Base-by-base conservation (phyloP, 1,140 invertebrate species). In the Drosophila athabasca region DNA sequence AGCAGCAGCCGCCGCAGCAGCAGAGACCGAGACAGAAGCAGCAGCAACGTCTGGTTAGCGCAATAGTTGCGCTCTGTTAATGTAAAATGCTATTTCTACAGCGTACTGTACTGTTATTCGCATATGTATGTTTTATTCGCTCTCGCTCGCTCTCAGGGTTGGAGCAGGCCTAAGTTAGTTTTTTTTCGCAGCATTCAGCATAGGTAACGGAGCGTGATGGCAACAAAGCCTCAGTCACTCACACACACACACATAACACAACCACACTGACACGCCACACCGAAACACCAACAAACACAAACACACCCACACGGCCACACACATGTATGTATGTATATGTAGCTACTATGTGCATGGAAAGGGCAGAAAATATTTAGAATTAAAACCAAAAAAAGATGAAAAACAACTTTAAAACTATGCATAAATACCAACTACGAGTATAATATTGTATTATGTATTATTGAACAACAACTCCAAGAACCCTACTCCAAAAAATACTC, bases 331-430 rank as follows among this genome's bases (percentile, higher is more conserved):
- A 71, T 81, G 71, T 64, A 68, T 69, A 65, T 79, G 62, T 58
- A 39, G 67, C 77, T 45, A 58, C 77, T 48, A 58, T 64, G 67
- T 66, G 75, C 57, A 77, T 66, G 57, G 57, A 54, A 59, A 62
- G 65, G 48, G 65, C 64, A 70, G 79, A 74, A 39, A 35, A 11
- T 77, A 81, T 69, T 77, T 82, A 85, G 78, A 69, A 62, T 79
- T 78, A 81, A 62, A 70, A 29, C 48, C 44, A 65, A 76, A 41
- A 59, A 24, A 39, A 50, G 11, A 24, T 43, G 35, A 59, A 58
- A 59, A 58, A 24, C 54, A 46, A 71, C 53, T 71, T 76, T 59
- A 77, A 48, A 68, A 69, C 45, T 76, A 69, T 76, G 52, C 57
- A 70, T 64, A 76, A 69, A 61, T 31, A 31, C 45, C 53, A 72